These are phyloP conservation scores for Pyrrhura leucotis DNA, from an alignment of 2,797 vertebrate genomes.

Conservation along the genomic window DNA sequence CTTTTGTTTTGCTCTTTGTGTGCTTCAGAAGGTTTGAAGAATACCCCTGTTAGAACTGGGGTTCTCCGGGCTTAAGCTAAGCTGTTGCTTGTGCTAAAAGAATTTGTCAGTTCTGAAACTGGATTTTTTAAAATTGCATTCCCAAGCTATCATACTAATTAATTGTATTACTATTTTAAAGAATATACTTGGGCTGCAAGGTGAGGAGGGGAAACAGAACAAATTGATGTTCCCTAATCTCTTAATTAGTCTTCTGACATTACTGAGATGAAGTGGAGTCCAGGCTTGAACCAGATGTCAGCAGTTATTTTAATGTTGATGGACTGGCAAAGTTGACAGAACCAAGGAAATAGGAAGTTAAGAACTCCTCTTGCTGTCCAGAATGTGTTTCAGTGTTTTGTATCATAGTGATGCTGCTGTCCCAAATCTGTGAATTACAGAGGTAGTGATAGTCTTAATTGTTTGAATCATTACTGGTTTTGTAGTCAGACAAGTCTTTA, in stretches of 20 bases:
- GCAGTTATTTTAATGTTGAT: not conserved
- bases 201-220: constrained; percentile 45
- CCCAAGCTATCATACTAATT: constrained; percentile 14
- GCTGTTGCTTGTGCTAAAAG: not conserved
- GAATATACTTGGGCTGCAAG: constrained; percentile 1
- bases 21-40: not conserved
- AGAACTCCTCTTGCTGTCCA: not conserved
- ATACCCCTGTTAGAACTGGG: not conserved
- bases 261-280: not conserved
- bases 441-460: not conserved
- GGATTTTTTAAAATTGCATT: not conserved
- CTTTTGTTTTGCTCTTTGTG: not conserved
- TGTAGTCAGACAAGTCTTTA: not conserved
- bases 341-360: not conserved
- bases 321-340: not conserved
- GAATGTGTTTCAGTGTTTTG: not conserved
- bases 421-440: not conserved
- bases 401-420: not conserved
- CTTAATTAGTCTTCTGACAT: constrained; percentile 11
- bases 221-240: constrained; percentile 22
- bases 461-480: not conserved
- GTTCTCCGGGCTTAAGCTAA: not conserved
- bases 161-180: constrained; percentile 53
- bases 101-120: constrained; percentile 45
- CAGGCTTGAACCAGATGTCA: not conserved